These are phyloP conservation scores for Nyctibius grandis DNA, from an alignment of 2,797 vertebrate species.

Conservation along the genomic window DNA sequence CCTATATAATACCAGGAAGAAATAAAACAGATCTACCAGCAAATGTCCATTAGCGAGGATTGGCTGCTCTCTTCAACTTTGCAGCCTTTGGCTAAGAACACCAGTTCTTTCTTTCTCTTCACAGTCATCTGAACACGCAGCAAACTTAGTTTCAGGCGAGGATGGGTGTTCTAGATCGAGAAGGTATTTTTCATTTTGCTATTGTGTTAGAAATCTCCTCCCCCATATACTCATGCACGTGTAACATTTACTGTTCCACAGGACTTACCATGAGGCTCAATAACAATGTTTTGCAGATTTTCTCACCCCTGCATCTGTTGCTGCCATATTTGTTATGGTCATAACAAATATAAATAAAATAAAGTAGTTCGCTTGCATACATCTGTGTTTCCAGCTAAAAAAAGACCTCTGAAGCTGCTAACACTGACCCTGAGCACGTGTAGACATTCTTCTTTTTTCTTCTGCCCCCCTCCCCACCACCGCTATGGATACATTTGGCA, in stretches of 20 bases:
- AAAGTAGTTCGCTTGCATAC: neutral
- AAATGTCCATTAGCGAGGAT: neutral
- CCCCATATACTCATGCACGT: neutral
- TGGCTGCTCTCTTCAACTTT: neutral
- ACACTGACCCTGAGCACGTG: neutral
- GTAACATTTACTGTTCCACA: neutral
- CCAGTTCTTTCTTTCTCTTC: neutral
- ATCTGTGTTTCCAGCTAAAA: neutral
- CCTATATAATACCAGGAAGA: neutral
- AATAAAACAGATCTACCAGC: neutral
- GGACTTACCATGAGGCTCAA: neutral
- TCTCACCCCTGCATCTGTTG: rapidly evolving
- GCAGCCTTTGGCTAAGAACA: neutral
- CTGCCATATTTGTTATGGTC: neutral
- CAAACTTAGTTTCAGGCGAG: neutral
- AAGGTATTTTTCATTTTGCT: neutral
- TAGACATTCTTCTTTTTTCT: neutral
- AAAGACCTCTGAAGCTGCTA: neutral
- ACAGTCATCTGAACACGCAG: neutral
- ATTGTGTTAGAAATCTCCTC: neutral
- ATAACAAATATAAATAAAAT: neutral
- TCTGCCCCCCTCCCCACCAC: neutral
- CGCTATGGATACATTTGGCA: neutral
- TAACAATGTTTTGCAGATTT: neutral
- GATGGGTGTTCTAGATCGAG: neutral